These are phyloP conservation scores for Eupithecia subfuscata DNA, from an alignment of 2,888 invertebrate genomes.

Conservation along the genomic window DNA sequence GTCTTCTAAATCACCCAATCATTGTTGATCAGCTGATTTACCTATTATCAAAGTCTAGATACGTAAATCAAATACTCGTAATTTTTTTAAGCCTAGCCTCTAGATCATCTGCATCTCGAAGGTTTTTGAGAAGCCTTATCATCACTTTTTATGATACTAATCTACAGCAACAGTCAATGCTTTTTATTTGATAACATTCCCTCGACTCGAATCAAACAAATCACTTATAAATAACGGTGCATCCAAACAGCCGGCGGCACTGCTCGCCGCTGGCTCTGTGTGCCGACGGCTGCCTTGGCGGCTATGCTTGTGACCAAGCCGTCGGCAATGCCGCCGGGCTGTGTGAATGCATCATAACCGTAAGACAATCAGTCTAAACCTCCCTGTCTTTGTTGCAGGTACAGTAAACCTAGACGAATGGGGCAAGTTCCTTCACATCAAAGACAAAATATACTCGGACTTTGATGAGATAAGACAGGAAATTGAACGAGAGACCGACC, in stretches of 20 bases:
- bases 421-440: constrained; percentile 97
- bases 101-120: not conserved
- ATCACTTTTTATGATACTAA: not conserved
- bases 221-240: not conserved
- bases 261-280: no score
- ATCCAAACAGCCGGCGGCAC: not conserved
- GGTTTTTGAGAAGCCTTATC: not conserved
- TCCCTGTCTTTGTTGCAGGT: constrained; percentile 81
- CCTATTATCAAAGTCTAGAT: no score
- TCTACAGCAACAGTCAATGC: not conserved
- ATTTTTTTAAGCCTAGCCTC: no score
- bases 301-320: no score
- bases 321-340: not conserved
- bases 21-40: not conserved
- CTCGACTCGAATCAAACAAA: not conserved
- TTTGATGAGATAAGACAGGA: constrained; percentile 96
- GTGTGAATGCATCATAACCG: not conserved
- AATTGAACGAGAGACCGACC: constrained; percentile 97
- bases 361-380: not conserved
- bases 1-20: not conserved
- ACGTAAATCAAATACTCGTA: no score
- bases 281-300: no score
- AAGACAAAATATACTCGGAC: constrained; percentile 93
- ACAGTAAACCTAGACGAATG: constrained; percentile 95
- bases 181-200: not conserved